phyloP scores from a whole-genome alignment of 2,888 invertebrate genomes.

The Tromatobia lineatoria region DNA sequence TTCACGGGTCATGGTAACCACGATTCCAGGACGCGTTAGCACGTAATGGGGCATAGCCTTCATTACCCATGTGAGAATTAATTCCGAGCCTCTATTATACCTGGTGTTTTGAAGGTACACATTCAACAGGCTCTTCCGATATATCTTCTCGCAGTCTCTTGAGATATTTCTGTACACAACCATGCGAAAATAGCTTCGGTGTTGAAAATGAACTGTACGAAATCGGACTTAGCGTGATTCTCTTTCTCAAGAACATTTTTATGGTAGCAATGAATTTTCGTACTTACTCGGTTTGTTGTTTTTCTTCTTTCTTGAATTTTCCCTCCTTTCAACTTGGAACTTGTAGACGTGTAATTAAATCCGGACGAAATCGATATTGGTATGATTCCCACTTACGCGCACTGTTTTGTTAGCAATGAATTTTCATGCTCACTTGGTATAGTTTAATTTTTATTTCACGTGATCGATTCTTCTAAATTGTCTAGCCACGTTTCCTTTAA shows the following conservation, averaged over 20 bases:
- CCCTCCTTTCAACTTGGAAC: too few species aligned
- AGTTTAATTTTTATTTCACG: too few species aligned
- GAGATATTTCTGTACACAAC: slow-evolving; percentile 31
- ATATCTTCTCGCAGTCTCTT: neutral
- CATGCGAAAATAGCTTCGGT: neutral
- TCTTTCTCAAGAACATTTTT: neutral
- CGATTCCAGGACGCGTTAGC: neutral
- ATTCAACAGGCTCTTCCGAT: slow-evolving; percentile 15
- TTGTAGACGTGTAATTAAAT: too few species aligned
- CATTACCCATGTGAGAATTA: slow-evolving; percentile 4
- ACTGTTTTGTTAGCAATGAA: too few species aligned
- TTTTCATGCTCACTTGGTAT: too few species aligned
- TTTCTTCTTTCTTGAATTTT: neutral
- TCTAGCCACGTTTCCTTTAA: neutral
- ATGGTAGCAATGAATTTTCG: neutral
- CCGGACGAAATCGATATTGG: too few species aligned
- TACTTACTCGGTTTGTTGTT: slow-evolving; percentile 8
- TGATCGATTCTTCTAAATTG: too few species aligned
- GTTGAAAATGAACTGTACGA: neutral
- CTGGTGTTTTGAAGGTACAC: neutral
- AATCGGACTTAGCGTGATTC: neutral
- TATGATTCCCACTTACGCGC: too few species aligned
- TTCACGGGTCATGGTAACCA: neutral
- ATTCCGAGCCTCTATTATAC: neutral
- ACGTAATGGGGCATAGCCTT: neutral